Evolutionary conservation across 2,888 invertebrate genomes (phyloP), one percentile per base, ranked within the genome.

Genomic region (Cephus runcator): DNA sequence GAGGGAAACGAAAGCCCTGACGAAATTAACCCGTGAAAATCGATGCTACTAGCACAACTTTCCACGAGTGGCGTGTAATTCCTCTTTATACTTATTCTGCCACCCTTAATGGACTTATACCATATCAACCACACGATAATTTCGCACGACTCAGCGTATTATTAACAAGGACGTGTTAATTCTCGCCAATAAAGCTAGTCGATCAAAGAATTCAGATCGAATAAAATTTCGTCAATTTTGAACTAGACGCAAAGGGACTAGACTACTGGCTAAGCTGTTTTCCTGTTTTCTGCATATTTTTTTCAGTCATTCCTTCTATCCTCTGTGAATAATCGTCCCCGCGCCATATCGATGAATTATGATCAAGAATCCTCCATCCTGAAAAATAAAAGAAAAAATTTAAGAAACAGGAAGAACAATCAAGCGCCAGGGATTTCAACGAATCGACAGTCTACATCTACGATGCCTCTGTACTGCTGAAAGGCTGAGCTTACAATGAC

Each of bases 11-110:
- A 71, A 12, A 34, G 31, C 33, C 71, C 33, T 31, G 73, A 78
- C 78, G 78, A 76, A 78, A 78, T 78, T 78, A 78, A 76, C 73
- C 76, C 78, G 35, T 75, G 78, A 68, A 78, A 78, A 76, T 78
- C 78, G 76, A 78, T 75, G 40, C 69, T 31, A 30, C 36, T 68
- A 11, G 78, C 30, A 12, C 34, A 78, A 76, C 71, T 78, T 76
- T 78, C 33, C 15, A 40, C 15, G 40, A 40, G 40, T 40, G 1
- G 40, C 40, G 15, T 40, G 40, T 40, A 15, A 56, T 9, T 56
- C 23, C 23, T 56, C 23, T 56, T 23, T 23, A 56, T 23, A 56
- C 56, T 56, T 6, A 23, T 23, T 56, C 9, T 56, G 23, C 9
- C 56, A 56, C 56, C 23, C 56, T 23, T 23, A 23, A 56, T 56